Evolutionary conservation across 1,140 invertebrate genomes (phyloP).

Genomic region (Drosophila burlai): DNA sequence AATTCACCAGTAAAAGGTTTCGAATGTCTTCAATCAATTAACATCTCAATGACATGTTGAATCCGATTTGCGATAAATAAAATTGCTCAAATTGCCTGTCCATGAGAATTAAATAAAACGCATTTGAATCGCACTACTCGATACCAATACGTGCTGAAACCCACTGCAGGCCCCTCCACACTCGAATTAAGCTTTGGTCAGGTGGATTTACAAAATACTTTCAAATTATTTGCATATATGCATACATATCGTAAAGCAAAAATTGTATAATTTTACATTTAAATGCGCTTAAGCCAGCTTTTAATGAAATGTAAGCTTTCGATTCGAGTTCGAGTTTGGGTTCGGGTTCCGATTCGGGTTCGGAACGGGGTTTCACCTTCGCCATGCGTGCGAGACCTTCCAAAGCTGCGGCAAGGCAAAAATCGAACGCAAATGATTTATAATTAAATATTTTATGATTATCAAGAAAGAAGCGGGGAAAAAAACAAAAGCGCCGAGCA

Average conservation of each 20-base stretch:
- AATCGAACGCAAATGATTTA: conserved; percentile 75
- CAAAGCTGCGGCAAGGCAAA: conserved; percentile 36
- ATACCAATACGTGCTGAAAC: conserved; percentile 34
- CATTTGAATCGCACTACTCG: conserved; percentile 15
- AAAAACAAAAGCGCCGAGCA: conserved; percentile 41
- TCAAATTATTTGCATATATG: conserved; percentile 69
- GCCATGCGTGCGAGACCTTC: conserved; percentile 73
- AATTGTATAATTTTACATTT: conserved; percentile 78
- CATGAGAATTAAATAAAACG: conserved; percentile 30
- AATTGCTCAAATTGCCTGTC: conserved; percentile 25
- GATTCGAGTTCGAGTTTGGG: conserved; percentile 43
- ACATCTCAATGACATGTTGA: conserved; percentile 13
- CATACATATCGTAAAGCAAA: conserved; percentile 59
- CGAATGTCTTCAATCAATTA: conserved; percentile 27
- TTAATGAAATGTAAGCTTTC: conserved; percentile 77
- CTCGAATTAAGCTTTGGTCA: conserved; percentile 47
- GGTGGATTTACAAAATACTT: conserved; percentile 63
- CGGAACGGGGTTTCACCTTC: conserved; percentile 71
- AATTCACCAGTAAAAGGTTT: conserved; percentile 3
- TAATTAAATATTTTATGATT: conserved; percentile 83
- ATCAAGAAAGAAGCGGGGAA: conserved; percentile 50
- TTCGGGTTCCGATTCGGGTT: conserved; percentile 31
- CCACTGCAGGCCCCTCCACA: not conserved
- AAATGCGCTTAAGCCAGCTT: conserved; percentile 74
- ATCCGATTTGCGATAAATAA: conserved; percentile 25